Evolutionary conservation across 2,888 invertebrate genomes (phyloP).

Genomic region (Apoda limacodes): DNA sequence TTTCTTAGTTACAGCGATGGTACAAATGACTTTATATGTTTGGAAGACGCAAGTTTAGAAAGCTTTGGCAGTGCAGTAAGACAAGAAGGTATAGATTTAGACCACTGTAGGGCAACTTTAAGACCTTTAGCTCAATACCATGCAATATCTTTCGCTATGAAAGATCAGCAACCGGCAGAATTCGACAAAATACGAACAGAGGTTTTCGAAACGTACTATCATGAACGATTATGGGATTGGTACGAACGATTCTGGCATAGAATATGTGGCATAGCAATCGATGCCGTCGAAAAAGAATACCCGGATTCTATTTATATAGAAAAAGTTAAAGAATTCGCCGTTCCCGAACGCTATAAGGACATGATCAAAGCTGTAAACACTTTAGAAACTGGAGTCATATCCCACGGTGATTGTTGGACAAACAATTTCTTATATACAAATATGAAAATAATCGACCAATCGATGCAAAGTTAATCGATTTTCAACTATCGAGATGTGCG

Average conservation of each 20-base stretch:
- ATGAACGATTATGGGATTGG: constrained; percentile 65
- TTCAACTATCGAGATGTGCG: constrained; percentile 72
- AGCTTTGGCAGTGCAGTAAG: constrained; percentile 53
- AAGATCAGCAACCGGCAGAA: constrained; percentile 59
- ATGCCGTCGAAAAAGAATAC: constrained; percentile 74
- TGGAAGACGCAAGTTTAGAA: constrained; percentile 63
- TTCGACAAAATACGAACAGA: constrained; percentile 48
- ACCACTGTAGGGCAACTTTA: constrained; percentile 59
- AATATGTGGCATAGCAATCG: constrained; percentile 64
- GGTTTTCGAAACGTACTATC: constrained; percentile 70
- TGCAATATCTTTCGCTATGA: constrained; percentile 70
- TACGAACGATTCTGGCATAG: constrained; percentile 64
- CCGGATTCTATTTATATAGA: constrained; percentile 69
- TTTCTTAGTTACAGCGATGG: constrained; percentile 62
- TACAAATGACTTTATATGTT: constrained; percentile 61
- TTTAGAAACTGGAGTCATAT: constrained; percentile 66
- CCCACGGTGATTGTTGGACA: constrained; percentile 81
- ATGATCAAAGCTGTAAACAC: constrained; percentile 48
- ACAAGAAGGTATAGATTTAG: constrained; percentile 60
- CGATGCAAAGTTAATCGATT: constrained; percentile 74
- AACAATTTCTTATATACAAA: constrained; percentile 78
- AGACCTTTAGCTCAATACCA: constrained; percentile 70
- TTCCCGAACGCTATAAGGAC: constrained; percentile 61
- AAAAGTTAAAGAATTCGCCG: constrained; percentile 63
- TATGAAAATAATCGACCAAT: constrained; percentile 30